Evolutionary conservation across 2,113 vertebrate genomes (phyloP), one percentile per base, ranked within the genome.

Genomic region (Cephalopterus ornatus): DNA sequence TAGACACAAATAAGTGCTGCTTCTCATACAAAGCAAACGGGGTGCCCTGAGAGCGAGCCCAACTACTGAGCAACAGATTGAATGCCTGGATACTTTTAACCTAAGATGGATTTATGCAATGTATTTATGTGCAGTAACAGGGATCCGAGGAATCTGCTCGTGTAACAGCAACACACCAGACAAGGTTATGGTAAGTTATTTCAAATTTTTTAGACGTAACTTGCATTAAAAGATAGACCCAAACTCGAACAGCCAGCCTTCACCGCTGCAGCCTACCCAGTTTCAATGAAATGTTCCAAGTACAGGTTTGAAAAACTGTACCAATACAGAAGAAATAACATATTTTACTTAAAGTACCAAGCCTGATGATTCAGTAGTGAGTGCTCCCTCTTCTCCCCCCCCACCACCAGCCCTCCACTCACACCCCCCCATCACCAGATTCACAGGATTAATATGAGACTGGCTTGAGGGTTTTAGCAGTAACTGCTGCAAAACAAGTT

Each of bases 401-500:
- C 32, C 50, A 87, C 41, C 32, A n/a, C 72, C 33, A 87, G 42
- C 49, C 56, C 82, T 84, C 42, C 37, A 24, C 63, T 52, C 55
- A 59, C 21, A 9, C 80, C 47, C 55, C 16, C 37, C n/a, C 49
- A 26, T 20, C 49, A 15, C 63, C 47, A 91, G 88, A 93, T 86
- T 92, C 93, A 68, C 90, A 89, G 93, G 73, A 95, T 95, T 92
- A 95, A 94, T 91, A 85, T 63, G 71, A 95, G 75, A 65, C 81
- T 92, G 46, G 42, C 96, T 97, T 44, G 71, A 85, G 92, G 93
- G 49, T 91, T 93, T 93, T 73, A 96, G 94, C 93, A 92, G 95
- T 97, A 90, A 92, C 92, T 92, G 93, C 93, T 78, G 80, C 81
- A 87, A 86, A 96, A 82, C 85, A 92, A 93, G 95, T 97, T 97